Evolutionary conservation across 1,140 invertebrate genomes (phyloP), one percentile per base, ranked within the genome.

Genomic region (Vollenhovia emeryi): DNA sequence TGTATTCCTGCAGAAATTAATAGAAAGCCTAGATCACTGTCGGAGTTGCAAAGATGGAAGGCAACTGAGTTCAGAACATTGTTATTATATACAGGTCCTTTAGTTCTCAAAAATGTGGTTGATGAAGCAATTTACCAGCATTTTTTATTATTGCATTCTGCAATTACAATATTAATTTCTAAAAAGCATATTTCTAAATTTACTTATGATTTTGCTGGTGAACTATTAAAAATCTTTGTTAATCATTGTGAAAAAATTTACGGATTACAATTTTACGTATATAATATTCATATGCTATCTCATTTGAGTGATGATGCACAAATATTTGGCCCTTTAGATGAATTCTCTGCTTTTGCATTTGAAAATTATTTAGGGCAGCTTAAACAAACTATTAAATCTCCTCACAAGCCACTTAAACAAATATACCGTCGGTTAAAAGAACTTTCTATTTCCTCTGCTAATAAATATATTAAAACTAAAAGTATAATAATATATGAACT

Each of bases 1-100:
- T 52, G 7, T 2, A 52, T 64, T 64, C 18, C 60, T 36, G 3
- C 7, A 64, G 60, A 64, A 64, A 64, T 64, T 13, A 64, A 64
- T 8, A 64, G 33, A 64, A 64, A 64, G 21, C 60, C 33, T 64
- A 64, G 60, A n/a, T n/a, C 60, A 64, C 60, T 64, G n/a, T 52
- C 50, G 21, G 30, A 64, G 18, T 40, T 52, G 13, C 50, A 52
- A 9, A 64, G 30, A 40, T 64, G 15, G 33, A 64, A 64, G 9
- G 60, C 33, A 2, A 64, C 60, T 40, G 60, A 64, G 21, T 40
- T 33, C 2, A 18, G 33, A 36, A 36, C 59, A 30, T 64, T 64
- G 5, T 13, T 64, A 8, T 21, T 64, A 64, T 64, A 64, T 21
- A 36, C 30, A 40, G n/a, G 60, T 15, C 15, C 59, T 33, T 13